Percentiles rank a stretch among this genome's conserved stretches.
Conservation (phyloP, 2,113 vertebrate genomes). For the Myxocyprinus asiaticus region DNA sequence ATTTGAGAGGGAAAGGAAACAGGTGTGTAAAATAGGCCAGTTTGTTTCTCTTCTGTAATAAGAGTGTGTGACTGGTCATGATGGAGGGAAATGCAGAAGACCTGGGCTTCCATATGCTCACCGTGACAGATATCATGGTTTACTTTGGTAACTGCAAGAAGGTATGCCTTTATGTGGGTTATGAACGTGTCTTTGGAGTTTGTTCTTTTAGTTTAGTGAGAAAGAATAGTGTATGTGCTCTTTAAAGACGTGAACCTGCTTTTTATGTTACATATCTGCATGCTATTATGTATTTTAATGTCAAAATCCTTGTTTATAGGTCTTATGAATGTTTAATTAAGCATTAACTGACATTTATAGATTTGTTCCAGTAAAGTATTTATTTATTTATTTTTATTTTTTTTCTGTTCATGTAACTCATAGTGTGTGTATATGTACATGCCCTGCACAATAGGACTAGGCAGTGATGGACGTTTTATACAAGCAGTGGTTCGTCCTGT, state of each 20-base stretch:
- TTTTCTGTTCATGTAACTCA: background rate
- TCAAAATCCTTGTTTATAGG: background rate
- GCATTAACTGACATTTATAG: background rate
- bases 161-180: conserved; percentile 11
- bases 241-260: background rate
- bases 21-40: conserved; percentile 49
- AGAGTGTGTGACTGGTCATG: conserved; percentile 16
- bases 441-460: background rate
- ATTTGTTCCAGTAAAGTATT: no score
- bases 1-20: conserved; percentile 31
- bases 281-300: background rate
- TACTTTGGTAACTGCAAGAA: conserved; percentile 53
- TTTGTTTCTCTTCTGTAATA: conserved; percentile 34
- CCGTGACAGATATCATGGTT: conserved; percentile 36
- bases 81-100: conserved; percentile 41
- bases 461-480: background rate
- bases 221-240: background rate
- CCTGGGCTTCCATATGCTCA: conserved; percentile 43
- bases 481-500: background rate
- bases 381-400: background rate
- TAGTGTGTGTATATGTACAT: background rate
- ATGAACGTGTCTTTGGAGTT: background rate
- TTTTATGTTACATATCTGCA: background rate
- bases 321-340: background rate
- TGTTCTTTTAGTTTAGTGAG: background rate